Evolutionary conservation across 2,888 invertebrate genomes (phyloP), one percentile per base, ranked within the genome.

Genomic region (Lithophane semibrunnea): DNA sequence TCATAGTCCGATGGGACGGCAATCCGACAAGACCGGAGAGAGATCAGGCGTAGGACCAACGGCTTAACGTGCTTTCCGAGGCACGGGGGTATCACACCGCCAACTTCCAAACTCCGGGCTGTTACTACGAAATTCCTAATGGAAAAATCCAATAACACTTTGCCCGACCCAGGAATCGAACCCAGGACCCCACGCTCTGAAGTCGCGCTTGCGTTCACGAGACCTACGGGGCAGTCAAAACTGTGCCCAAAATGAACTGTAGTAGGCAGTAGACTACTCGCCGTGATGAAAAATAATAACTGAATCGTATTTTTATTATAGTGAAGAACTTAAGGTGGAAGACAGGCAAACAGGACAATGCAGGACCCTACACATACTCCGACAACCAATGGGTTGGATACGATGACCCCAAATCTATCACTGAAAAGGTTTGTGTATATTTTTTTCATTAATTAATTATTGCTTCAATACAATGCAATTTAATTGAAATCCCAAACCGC

Each of bases 341-440:
- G 75, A 97, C 97, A 0, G 97, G 97, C n/a, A 95, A 97, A 68
- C 96, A 96, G 73, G 97, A 97, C 71, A 95, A 97, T 0, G 97
- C 97, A 56, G 98, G 98, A 4, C 99, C 99, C 0, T 98, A 98
- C 91, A 98, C 99, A 0, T 98, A 98, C 93, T 97, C 97, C 13
- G 97, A 97, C 64, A 98, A 98, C 88, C 99, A 99, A 91, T 99
- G 99, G 99, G 98, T 99, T 58, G 98, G 99, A 63, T 99, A 98
- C 91, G 99, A 99, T 91, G 98, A 99, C 93, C 96, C 97, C 0
- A 97, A 97, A 78, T 98, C 98, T 21, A 97, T 99, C 24, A 97
- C 97, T 79, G 97, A 97, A 85, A 98, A 98, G 95, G 98, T 86
- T 64, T 54, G 73, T 69, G 2, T 66, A 18, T 3, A 29, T 1